phyloP scores from a whole-genome alignment of 1,140 invertebrate genomes.

The Trichonephila clavata region DNA sequence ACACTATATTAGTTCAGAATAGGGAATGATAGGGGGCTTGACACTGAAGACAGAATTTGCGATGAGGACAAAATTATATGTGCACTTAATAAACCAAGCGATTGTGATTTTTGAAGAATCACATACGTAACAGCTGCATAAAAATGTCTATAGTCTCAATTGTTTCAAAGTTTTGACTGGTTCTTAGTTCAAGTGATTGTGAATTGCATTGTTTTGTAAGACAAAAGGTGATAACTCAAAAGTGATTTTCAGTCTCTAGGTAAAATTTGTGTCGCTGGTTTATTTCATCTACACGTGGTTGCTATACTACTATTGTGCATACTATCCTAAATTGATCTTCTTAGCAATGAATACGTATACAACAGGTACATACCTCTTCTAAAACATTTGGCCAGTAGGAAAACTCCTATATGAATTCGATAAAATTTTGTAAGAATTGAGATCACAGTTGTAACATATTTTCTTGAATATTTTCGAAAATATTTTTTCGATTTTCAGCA shows the following conservation, averaged over 20 bases:
- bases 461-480: not conserved
- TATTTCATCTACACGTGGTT: not conserved
- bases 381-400: constrained; percentile 15
- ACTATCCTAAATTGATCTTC: constrained; percentile 4
- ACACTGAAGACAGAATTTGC: too few species aligned
- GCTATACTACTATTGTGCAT: constrained; percentile 1
- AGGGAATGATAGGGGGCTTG: too few species aligned
- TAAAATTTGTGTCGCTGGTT: not conserved
- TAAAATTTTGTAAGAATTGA: not conserved
- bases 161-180: too few species aligned
- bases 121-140: not conserved
- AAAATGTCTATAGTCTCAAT: too few species aligned
- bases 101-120: not conserved
- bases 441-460: not conserved
- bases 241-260: too few species aligned
- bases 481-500: not conserved
- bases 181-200: too few species aligned
- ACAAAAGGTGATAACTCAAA: too few species aligned
- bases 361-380: constrained; percentile 16
- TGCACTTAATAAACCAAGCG: too few species aligned
- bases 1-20: too few species aligned
- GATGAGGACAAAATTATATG: too few species aligned
- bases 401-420: not conserved
- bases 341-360: constrained; percentile 14
- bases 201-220: too few species aligned